A percentile compares a stretch with the other conserved stretches of the same genome.
These are phyloP conservation scores for Amphipyra tragopoginis DNA, from an alignment of 2,888 invertebrate species.

Conservation along the genomic window DNA sequence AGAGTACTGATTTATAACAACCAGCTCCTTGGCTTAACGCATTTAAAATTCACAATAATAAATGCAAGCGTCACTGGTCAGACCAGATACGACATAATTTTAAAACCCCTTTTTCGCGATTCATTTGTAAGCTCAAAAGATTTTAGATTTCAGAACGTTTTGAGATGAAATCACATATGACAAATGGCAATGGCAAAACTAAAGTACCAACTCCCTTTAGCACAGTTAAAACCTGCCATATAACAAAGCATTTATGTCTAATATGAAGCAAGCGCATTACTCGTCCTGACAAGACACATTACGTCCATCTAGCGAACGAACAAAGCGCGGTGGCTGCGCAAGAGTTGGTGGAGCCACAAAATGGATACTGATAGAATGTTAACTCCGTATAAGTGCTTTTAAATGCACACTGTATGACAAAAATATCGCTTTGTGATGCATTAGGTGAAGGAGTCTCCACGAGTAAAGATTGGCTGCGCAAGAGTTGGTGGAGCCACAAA, in stretches of 20 bases:
- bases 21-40: constrained; percentile 36
- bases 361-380: constrained; percentile 9
- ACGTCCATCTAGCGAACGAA: constrained; percentile 52
- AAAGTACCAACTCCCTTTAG: constrained; percentile 2
- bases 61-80: background rate
- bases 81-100: constrained; percentile 1
- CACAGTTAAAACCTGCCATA: constrained; percentile 10
- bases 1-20: constrained; percentile 33
- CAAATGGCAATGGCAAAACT: no score
- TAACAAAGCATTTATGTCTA: constrained; percentile 47
- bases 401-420: background rate
- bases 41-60: constrained; percentile 12
- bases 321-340: constrained; percentile 61
- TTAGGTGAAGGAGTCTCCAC: background rate
- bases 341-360: constrained; percentile 6
- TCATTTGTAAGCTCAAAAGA: no score
- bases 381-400: background rate
- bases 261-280: constrained; percentile 56
- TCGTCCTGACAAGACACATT: constrained; percentile 60
- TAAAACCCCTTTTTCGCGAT: background rate
- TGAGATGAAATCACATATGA: constrained; percentile 1
- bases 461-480: constrained; percentile 43
- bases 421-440: background rate
- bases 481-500: constrained; percentile 6
- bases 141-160: no score